Evolutionary conservation across 92 coral and sea anemone species (phyloP).

Genomic region (Zoanthus sansibaricus): DNA sequence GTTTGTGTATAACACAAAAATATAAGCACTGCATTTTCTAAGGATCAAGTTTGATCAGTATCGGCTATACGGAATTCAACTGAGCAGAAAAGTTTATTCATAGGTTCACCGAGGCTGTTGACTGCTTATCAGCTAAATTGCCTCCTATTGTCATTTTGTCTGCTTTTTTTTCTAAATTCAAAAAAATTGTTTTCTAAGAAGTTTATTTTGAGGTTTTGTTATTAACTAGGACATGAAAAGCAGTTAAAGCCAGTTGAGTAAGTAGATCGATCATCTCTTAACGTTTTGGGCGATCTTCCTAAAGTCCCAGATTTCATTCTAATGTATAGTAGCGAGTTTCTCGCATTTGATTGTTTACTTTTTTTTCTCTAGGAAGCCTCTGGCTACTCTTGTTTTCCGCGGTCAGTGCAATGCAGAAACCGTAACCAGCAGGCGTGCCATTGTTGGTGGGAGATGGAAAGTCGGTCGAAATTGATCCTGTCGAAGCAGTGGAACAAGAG

Average conservation of each 20-base stretch:
- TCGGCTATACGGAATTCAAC: no score
- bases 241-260: neutral
- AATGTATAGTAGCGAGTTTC: constrained; percentile 36
- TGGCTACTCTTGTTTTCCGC: constrained; percentile 52
- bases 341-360: constrained; percentile 9
- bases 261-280: neutral
- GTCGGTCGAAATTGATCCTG: constrained; percentile 61
- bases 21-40: no score
- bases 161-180: no score
- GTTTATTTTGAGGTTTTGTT: no score
- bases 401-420: constrained; percentile 84
- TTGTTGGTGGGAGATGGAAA: constrained; percentile 68
- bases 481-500: constrained; percentile 63
- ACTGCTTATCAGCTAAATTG: no score
- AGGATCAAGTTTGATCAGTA: no score
- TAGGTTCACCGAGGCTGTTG: no score
- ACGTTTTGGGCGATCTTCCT: neutral
- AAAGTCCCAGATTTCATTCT: neutral
- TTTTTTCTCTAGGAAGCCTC: neutral
- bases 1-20: no score
- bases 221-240: neutral
- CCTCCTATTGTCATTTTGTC: no score
- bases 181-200: no score
- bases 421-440: constrained; percentile 68
- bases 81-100: no score